A percentile compares a stretch with the other conserved stretches of the same genome.
Evolutionary conservation across 2,888 invertebrate species (phyloP).

Genomic region (Thysanoteuthis rhombus): DNA sequence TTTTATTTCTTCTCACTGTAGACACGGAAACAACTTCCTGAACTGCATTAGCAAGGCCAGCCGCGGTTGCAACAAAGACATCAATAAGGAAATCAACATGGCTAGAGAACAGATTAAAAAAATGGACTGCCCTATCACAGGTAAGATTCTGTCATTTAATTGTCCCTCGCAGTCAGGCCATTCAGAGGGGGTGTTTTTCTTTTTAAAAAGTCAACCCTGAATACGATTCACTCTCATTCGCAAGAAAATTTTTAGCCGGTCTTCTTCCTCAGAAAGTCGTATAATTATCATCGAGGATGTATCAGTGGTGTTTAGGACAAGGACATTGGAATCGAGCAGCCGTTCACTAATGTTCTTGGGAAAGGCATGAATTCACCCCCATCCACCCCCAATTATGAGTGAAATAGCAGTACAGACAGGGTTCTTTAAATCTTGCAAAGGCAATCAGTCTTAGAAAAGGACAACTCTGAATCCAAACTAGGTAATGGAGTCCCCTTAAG

Average conservation of each 20-base stretch:
- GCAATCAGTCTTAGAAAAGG: background rate
- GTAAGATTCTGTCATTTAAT: no score
- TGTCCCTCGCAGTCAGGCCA: no score
- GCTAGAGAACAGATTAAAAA: background rate
- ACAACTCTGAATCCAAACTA: no score
- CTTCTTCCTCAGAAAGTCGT: background rate
- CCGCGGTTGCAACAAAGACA: background rate
- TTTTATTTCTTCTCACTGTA: background rate
- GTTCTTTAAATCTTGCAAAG: no score
- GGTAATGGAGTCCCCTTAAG: no score
- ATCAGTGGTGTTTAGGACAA: no score
- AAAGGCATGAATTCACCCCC: background rate
- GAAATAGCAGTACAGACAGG: background rate
- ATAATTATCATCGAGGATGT: no score
- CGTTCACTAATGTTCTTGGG: background rate
- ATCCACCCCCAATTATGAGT: background rate
- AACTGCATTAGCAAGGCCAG: background rate
- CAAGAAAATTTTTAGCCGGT: background rate
- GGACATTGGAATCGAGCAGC: no score
- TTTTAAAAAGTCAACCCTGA: no score
- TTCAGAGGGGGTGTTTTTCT: no score
- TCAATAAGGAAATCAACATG: background rate
- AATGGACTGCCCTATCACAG: conserved; percentile 12
- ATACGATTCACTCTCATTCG: background rate
- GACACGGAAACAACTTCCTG: background rate